A percentile compares a stretch with the other conserved stretches of the same genome.
These are phyloP conservation scores for Campylorhamphus procurvoides DNA, from an alignment of 2,113 vertebrate species.

Conservation along the genomic window DNA sequence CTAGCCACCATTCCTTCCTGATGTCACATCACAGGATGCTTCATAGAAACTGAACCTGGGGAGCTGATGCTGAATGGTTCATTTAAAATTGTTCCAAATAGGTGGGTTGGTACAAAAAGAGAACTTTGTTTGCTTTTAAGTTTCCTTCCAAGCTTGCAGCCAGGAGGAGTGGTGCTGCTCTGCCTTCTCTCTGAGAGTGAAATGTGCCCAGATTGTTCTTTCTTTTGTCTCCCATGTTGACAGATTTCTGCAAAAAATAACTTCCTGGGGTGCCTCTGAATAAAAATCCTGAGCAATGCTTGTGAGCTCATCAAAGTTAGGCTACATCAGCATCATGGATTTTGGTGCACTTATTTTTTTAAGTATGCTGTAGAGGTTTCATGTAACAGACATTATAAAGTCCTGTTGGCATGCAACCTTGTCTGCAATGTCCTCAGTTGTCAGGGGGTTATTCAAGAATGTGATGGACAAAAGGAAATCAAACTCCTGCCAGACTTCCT, in stretches of 20 bases:
- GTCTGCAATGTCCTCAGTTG: not conserved
- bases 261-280: conserved; percentile 3
- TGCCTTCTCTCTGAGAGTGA: not conserved
- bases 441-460: not conserved
- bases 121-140: not conserved
- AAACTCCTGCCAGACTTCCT: not conserved
- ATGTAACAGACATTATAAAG: not conserved
- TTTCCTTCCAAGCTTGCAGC: not conserved
- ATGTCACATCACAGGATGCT: not conserved
- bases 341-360: not conserved
- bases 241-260: not conserved
- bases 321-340: fast-evolving
- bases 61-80: not conserved
- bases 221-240: not conserved
- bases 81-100: not conserved
- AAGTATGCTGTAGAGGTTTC: not conserved
- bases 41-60: not conserved
- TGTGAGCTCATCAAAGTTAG: not conserved
- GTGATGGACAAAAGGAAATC: not conserved
- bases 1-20: not conserved
- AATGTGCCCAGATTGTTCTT: not conserved
- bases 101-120: not conserved
- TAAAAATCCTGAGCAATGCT: not conserved
- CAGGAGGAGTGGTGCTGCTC: not conserved
- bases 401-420: not conserved